Base-by-base conservation (phyloP, 1,140 invertebrate genomes). In the Kradibia gibbosae region DNA sequence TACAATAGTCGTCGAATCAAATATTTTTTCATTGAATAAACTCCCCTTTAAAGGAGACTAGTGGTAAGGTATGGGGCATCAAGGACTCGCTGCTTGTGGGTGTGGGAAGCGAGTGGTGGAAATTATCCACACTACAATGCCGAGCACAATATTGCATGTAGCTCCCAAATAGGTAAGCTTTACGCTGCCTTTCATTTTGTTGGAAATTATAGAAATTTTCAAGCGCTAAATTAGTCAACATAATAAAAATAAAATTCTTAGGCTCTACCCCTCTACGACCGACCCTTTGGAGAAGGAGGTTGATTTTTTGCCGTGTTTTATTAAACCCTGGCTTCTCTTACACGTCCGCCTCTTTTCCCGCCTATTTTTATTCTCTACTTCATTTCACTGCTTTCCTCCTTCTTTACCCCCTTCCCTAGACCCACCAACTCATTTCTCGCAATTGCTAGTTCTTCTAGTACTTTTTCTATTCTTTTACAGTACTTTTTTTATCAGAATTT, bases 241-340 rank as follows among this genome's bases (percentile, higher is more conserved):
- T 57, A 75, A 80, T 80, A 75, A 80, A 80, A 80, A 74, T 80
- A 80, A 80, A 80, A 75, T 45, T 75, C 62, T 11, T 50, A 31
- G 22, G 28, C 22, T 76, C 60, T 20, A 36, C 39, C 65, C 20
- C 48, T 4, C 36, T 42, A 20, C 15, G 5, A 36, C 28, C 15
- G 5, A 36, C n/a, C 57, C 36, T 28, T 57, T n/a, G 17, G 31
- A 20, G 34, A 25, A 65, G 15, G 36, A 17, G 22, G 22, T 5
- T 5, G 39, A 65, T 80, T 74, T 80, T 80, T 74, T 45, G 39
- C 71, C n/a, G 42, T 72, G 45, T 42, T 80, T 80, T 80, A 75
- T 80, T 80, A 80, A 45, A 57, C 60, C 31, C 34, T 28, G n/a
- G 42, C 10, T 42, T 39, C 34, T 34, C 70, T 15, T 25, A 25